Percentiles rank a stretch among this genome's conserved stretches.
Evolutionary conservation across 2,888 invertebrate species (phyloP).

Genomic region (Machimus atricapillus): DNA sequence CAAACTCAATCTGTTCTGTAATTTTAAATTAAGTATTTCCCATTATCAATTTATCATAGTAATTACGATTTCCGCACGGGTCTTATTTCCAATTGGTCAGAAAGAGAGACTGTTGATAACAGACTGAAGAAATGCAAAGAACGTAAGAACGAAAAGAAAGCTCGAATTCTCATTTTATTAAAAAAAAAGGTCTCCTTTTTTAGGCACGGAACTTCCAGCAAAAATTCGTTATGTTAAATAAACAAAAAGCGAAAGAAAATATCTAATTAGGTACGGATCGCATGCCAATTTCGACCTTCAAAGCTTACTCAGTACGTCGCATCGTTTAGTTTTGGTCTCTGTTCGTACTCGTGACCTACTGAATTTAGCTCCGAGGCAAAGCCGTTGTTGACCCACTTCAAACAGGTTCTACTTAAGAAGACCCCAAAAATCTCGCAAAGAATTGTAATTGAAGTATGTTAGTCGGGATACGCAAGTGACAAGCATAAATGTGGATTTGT

Average conservation of each 20-base stretch:
- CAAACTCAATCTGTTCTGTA: too few species aligned
- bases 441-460: neutral
- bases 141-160: neutral
- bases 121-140: neutral
- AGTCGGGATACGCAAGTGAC: neutral
- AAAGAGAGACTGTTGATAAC: too few species aligned
- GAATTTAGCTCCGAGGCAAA: constrained; percentile 18
- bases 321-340: neutral
- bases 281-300: neutral
- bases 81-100: too few species aligned
- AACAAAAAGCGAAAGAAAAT: neutral
- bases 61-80: too few species aligned
- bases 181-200: neutral
- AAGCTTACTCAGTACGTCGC: neutral
- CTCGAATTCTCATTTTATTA: neutral
- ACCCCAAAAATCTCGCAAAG: neutral
- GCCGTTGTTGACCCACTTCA: neutral
- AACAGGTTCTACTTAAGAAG: constrained; percentile 13
- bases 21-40: too few species aligned
- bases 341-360: constrained; percentile 2
- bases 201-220: neutral
- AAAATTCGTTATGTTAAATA: neutral
- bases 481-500: neutral
- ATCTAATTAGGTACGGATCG: neutral
- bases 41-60: too few species aligned